These are phyloP conservation scores for Vimba vimba DNA, from an alignment of 2,113 vertebrate genomes.

Conservation along the genomic window DNA sequence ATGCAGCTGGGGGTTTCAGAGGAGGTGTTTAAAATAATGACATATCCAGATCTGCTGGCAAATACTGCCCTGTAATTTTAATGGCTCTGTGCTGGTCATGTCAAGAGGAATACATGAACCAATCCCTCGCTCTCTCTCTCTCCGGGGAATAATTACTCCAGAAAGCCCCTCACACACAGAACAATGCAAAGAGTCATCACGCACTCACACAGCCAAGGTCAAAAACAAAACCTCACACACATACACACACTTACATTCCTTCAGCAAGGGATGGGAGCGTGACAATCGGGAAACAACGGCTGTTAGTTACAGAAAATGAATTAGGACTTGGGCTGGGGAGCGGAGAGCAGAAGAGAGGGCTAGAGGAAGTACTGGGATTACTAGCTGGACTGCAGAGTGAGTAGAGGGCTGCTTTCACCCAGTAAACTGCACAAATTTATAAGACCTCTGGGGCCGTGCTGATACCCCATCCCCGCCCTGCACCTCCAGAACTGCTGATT, in stretches of 20 bases:
- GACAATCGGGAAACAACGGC: slow-evolving; percentile 99
- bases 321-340: slow-evolving; percentile 88
- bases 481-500: slow-evolving; percentile 83
- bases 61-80: slow-evolving; percentile 59
- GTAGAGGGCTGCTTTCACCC: slow-evolving; percentile 78
- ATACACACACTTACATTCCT: slow-evolving; percentile 84
- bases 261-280: slow-evolving; percentile 93
- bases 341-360: slow-evolving; percentile 68
- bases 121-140: background rate
- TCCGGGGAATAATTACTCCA: slow-evolving; percentile 12
- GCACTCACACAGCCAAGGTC: slow-evolving; percentile 39
- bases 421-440: slow-evolving; percentile 99
- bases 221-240: slow-evolving; percentile 49
- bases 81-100: slow-evolving; percentile 29
- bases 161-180: slow-evolving; percentile 34
- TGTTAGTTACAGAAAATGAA: slow-evolving; percentile 99
- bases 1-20: slow-evolving; percentile 66
- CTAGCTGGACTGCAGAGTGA: slow-evolving; percentile 79
- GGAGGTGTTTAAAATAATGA: slow-evolving; percentile 82
- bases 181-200: slow-evolving; percentile 40
- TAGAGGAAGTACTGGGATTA: slow-evolving; percentile 89
- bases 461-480: slow-evolving; percentile 76
- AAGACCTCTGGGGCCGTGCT: slow-evolving; percentile 81
- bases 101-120: slow-evolving; percentile 35
- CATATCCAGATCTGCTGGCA: slow-evolving; percentile 85